A percentile compares a stretch with the other conserved stretches of the same genome.
Conservation (phyloP, 2,797 vertebrate genomes). For the Labroides dimidiatus region DNA sequence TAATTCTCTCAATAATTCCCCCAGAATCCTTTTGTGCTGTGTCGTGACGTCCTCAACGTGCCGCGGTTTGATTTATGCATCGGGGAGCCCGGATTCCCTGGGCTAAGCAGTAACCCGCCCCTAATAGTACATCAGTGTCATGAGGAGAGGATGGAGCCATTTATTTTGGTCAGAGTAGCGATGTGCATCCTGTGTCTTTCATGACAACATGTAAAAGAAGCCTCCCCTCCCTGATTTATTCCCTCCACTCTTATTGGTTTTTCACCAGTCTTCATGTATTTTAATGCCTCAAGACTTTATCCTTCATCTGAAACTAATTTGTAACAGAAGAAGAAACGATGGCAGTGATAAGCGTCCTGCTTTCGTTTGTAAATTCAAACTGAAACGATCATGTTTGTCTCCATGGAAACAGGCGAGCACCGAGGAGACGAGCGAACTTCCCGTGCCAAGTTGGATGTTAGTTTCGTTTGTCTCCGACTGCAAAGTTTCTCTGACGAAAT, state of each 20-base stretch:
- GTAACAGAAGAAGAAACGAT: neutral
- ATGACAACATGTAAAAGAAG: slow-evolving; percentile 27
- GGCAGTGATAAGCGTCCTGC: neutral
- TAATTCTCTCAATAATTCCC: slow-evolving; percentile 19
- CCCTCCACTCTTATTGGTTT: no score
- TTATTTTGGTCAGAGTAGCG: slow-evolving; percentile 47
- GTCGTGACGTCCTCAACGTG: slow-evolving; percentile 5
- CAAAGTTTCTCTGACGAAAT: slow-evolving; percentile 21
- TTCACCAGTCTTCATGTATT: no score
- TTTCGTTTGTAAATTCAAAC: slow-evolving; percentile 39
- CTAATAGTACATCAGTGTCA: slow-evolving; percentile 74
- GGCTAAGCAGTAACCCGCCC: slow-evolving; percentile 62
- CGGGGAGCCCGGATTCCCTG: slow-evolving; percentile 48
- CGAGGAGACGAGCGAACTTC: slow-evolving; percentile 23
- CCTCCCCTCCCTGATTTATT: no score
- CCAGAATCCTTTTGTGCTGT: slow-evolving; percentile 16
- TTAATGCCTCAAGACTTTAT: neutral
- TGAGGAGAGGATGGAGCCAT: slow-evolving; percentile 49
- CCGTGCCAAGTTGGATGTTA: slow-evolving; percentile 22
- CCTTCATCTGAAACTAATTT: neutral
- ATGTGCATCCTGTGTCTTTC: slow-evolving; percentile 22
- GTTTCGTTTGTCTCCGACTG: slow-evolving; percentile 26
- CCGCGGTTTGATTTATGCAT: slow-evolving; percentile 67
- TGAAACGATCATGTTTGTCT: slow-evolving; percentile 24
- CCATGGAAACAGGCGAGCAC: slow-evolving; percentile 60